Conservation (phyloP, 2,888 invertebrate genomes). For the Amblyjoppa fuscipennis region DNA sequence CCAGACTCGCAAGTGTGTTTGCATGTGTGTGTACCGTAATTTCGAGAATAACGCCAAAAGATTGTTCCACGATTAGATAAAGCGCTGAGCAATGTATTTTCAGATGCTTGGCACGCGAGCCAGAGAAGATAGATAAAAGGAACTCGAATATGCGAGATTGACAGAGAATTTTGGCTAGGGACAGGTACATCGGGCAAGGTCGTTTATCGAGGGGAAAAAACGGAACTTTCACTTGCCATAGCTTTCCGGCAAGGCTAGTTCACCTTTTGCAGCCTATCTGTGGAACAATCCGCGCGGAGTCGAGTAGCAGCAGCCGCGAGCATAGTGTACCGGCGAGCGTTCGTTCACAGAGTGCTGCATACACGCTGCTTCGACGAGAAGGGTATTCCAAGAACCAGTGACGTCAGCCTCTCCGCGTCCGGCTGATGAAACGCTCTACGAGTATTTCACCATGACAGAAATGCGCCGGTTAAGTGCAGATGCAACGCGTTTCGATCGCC, state of each 20-base stretch:
- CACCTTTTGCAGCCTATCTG: conserved; percentile 11
- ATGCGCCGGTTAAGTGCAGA: conserved; percentile 35
- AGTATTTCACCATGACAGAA: conserved; percentile 60
- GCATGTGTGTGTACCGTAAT: neutral
- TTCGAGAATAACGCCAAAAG: conserved; percentile 6
- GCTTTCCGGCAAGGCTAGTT: conserved; percentile 5
- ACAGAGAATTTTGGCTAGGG: neutral
- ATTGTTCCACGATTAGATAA: conserved; percentile 42
- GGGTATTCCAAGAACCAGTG: conserved; percentile 62
- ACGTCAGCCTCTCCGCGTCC: conserved; percentile 56
- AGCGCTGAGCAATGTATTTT: conserved; percentile 33
- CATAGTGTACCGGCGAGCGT: conserved; percentile 3
- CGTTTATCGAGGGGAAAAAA: conserved; percentile 3
- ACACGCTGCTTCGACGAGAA: conserved; percentile 27
- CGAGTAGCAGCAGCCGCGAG: neutral
- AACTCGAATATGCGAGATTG: neutral
- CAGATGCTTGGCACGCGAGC: conserved; percentile 27
- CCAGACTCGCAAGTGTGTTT: neutral
- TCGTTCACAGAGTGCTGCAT: conserved; percentile 11
- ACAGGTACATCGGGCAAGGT: conserved; percentile 33
- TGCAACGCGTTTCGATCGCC: conserved; percentile 12
- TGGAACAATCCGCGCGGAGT: conserved; percentile 17
- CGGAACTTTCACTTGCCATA: conserved; percentile 47
- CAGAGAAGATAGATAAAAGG: conserved; percentile 2
- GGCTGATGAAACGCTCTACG: conserved; percentile 61